Evolutionary conservation across 2,888 invertebrate species (phyloP), one percentile per base, ranked within the genome.

Genomic region (Stenolophus ochropezus): DNA sequence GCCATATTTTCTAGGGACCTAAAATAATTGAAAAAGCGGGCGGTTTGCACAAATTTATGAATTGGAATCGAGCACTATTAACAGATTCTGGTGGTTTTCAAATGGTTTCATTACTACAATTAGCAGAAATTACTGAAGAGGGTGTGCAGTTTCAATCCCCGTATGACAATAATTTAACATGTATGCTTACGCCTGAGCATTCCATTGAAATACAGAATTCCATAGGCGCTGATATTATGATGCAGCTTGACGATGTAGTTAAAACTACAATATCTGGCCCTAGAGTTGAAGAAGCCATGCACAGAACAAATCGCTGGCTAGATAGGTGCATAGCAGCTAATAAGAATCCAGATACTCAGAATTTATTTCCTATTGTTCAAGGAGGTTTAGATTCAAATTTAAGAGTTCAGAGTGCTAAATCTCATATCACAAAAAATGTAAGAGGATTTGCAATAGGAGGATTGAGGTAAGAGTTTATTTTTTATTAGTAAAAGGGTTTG

Each of bases 11-110:
- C 20, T 85, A 94, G 94, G 98, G 98, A 6, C 92, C 94, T 20
- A 94, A 96, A 71, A 91, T 97, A 51, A 88, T 99, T 42, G 91
- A 93, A 83, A 94, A 96, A 89, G 96, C 95, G 81, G 98, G 98
- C 18, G 99, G 99, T 0, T 91, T 99, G 11, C 99, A 99, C 87
- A 96, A 96, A 84, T 99, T 98, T 87, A 99, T 99, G 98, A 95
- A 95, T 84, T 99, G 99, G 99, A 94, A 96, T 49, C 90, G 96
- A 86, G 95, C 94, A 16, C 91, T 99, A 27, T 91, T 99, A 18
- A 99, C 99, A 0, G 98, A 98, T 89, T 99, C 98, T 21, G 99
- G 99, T 78, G 99, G 99, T 1, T 99, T 99, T 89, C 99, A 99
- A 92, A 99, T 99, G 99, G 99, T 99, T 0, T 99, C 99, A 0